Conservation (phyloP, 2,888 invertebrate genomes). For the Epistrophe grossulariae region DNA sequence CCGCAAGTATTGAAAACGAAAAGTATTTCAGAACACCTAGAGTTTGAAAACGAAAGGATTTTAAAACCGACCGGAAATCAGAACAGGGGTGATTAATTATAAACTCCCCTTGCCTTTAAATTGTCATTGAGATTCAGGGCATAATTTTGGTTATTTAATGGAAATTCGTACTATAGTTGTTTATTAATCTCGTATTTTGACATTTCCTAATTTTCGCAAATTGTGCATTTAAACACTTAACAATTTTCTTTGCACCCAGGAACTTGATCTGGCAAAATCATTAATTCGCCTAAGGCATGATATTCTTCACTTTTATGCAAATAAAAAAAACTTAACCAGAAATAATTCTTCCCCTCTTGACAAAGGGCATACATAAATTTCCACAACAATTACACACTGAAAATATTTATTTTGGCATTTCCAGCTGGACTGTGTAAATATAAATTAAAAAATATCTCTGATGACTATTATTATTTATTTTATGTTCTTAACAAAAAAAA, state of each 20-base stretch:
- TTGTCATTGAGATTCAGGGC: no score
- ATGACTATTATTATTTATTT: slow-evolving; percentile 8
- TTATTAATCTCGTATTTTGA: no score
- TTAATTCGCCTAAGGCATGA: neutral
- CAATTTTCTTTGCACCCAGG: neutral
- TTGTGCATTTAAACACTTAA: neutral
- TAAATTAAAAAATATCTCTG: neutral
- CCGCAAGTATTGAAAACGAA: no score
- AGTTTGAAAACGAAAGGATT: no score
- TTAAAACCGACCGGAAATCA: no score
- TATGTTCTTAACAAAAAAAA: neutral
- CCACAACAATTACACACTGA: neutral
- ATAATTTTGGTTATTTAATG: no score
- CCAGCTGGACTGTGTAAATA: slow-evolving; percentile 24
- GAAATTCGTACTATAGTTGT: no score
- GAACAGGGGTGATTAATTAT: no score
- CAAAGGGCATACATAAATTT: neutral
- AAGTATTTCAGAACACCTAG: no score
- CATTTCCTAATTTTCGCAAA: no score
- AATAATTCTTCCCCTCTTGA: neutral
- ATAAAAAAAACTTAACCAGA: neutral
- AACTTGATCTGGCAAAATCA: neutral
- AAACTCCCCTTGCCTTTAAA: no score
- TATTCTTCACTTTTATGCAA: neutral
- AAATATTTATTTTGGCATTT: slow-evolving; percentile 1